phyloP scores from a whole-genome alignment of 1,140 invertebrate species.

The Zeugodacus cucurbitae region DNA sequence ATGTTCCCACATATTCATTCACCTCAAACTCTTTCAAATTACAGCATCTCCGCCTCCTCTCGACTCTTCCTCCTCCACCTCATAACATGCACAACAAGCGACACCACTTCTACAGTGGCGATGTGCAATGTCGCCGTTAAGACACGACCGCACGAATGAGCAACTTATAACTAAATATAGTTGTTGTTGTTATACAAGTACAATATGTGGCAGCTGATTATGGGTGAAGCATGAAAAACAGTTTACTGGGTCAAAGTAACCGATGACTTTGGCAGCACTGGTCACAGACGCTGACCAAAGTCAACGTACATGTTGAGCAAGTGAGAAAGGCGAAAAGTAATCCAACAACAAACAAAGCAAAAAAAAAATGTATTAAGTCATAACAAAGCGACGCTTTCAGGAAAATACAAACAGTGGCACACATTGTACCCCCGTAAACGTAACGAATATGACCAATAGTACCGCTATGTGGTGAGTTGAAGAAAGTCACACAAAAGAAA shows the following conservation, averaged over 20 bases:
- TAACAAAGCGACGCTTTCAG: neutral
- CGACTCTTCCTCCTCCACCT: neutral
- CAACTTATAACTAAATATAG: neutral
- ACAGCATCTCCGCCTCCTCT: neutral
- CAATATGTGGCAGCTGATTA: neutral
- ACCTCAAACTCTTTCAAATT: neutral
- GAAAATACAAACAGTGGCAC: neutral
- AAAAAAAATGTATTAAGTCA: neutral
- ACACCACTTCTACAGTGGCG: neutral
- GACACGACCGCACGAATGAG: neutral
- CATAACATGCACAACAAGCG: neutral
- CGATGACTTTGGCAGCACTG: neutral
- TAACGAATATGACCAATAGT: no score
- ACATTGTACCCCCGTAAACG: neutral
- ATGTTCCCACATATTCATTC: neutral
- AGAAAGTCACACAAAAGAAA: neutral
- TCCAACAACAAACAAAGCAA: neutral
- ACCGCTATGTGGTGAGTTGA: neutral
- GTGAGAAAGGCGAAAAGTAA: neutral
- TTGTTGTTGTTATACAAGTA: neutral
- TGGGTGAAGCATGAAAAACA: neutral
- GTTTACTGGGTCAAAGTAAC: slow-evolving; percentile 16
- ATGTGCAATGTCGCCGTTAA: neutral
- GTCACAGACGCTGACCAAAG: neutral
- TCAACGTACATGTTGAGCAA: neutral